Conservation (phyloP, 2,888 invertebrate genomes). For the Mesorhabditis spiculigera region DNA sequence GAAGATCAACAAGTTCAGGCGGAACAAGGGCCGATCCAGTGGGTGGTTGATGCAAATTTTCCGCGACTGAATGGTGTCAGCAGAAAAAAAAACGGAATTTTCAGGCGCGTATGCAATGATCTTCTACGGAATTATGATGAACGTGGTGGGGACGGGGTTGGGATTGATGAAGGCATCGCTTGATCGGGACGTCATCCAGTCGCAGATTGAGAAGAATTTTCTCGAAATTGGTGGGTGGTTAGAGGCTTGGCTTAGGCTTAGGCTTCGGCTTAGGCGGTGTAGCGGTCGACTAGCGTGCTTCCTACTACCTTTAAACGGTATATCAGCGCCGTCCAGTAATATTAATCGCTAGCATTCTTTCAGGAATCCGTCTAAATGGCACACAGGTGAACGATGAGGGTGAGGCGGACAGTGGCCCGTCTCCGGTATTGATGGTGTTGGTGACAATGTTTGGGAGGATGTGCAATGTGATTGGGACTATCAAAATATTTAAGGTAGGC, state of each 20-base stretch:
- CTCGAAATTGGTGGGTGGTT: not conserved
- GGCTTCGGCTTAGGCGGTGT: too few relatives aligned
- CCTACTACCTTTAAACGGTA: too few relatives aligned
- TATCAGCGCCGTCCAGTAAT: too few relatives aligned
- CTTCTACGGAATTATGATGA: not conserved
- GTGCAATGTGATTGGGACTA: not conserved
- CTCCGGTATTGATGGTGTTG: not conserved
- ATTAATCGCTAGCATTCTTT: too few relatives aligned
- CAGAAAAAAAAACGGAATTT: not conserved
- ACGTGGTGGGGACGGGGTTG: not conserved
- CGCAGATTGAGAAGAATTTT: not conserved
- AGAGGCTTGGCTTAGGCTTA: too few relatives aligned
- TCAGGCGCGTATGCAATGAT: conserved; percentile 1
- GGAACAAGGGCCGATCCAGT: not conserved
- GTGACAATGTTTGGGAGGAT: not conserved
- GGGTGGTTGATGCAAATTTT: not conserved
- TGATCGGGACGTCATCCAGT: conserved; percentile 6
- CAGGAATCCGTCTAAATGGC: not conserved
- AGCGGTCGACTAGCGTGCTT: too few relatives aligned
- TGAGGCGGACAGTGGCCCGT: not conserved
- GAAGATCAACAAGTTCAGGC: not conserved
- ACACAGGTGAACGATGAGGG: not conserved
- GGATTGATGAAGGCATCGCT: not conserved
- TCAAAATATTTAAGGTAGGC: conserved; percentile 1
- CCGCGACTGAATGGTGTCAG: too few relatives aligned